Conservation (phyloP, 2,797 vertebrate genomes). For the Sebastes jordani region DNA sequence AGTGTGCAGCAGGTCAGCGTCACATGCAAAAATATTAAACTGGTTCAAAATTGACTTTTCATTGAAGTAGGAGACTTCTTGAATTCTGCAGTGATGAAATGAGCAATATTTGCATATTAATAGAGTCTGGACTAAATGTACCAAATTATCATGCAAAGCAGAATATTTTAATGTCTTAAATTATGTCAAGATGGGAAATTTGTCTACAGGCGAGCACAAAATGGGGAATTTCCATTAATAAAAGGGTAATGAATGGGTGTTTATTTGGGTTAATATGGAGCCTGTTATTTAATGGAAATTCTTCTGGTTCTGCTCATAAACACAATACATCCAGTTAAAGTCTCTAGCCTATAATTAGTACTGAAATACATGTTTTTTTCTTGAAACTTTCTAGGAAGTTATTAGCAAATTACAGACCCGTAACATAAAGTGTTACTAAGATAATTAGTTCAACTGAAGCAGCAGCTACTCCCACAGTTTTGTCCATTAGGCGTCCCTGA, state of each 20-base stretch:
- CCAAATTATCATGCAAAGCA: neutral
- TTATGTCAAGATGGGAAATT: neutral
- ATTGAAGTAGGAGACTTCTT: neutral
- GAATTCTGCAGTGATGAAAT: neutral
- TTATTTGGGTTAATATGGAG: neutral
- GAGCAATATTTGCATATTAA: constrained; percentile 3
- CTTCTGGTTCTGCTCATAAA: neutral
- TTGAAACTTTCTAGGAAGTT: neutral
- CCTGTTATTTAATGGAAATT: neutral
- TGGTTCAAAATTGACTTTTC: neutral
- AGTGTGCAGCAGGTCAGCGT: neutral
- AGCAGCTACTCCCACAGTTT: constrained; percentile 18
- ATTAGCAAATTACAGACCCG: neutral
- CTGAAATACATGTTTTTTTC: neutral
- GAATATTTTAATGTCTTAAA: neutral
- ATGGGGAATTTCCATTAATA: neutral
- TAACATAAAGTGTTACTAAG: neutral
- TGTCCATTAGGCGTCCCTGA: constrained; percentile 3
- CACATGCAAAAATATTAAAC: neutral
- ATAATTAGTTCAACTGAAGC: constrained; percentile 8
- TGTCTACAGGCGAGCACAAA: neutral
- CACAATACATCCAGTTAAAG: neutral
- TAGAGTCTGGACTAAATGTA: neutral
- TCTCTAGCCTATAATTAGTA: neutral
- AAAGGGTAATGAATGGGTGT: neutral